phyloP scores from a whole-genome alignment of 1,140 invertebrate species.

The Temnothorax nylanderi region DNA sequence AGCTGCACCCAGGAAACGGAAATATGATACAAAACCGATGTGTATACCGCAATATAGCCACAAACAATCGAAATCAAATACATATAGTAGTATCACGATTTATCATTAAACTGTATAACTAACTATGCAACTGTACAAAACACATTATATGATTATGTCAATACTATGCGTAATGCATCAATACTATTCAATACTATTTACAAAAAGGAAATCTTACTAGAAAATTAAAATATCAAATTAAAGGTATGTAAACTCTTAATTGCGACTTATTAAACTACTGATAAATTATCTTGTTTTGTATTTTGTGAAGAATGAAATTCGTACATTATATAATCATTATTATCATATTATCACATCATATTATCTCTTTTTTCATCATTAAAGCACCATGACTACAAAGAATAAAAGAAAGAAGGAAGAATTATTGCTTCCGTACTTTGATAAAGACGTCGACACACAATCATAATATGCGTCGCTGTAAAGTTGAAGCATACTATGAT shows the following conservation, averaged over 20 bases:
- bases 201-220: too few relatives aligned
- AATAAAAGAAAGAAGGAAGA: neutral
- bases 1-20: constrained; percentile 18
- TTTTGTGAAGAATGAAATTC: neutral
- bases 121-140: neutral
- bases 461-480: neutral
- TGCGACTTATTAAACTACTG: neutral
- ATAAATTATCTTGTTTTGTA: neutral
- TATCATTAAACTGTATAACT: neutral
- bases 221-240: neutral
- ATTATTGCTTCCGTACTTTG: neutral
- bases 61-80: constrained; percentile 41
- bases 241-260: neutral
- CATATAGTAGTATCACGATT: neutral
- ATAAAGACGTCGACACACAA: neutral
- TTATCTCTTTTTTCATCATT: neutral
- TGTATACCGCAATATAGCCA: neutral
- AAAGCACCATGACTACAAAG: neutral
- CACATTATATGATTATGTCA: neutral
- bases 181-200: neutral
- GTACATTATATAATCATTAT: neutral
- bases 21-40: constrained; percentile 44
- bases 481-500: constrained; percentile 1
- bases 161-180: neutral
- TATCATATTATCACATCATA: neutral